These are phyloP conservation scores for Osmerus eperlanus DNA, from an alignment of 2,113 vertebrate genomes.

Conservation along the genomic window DNA sequence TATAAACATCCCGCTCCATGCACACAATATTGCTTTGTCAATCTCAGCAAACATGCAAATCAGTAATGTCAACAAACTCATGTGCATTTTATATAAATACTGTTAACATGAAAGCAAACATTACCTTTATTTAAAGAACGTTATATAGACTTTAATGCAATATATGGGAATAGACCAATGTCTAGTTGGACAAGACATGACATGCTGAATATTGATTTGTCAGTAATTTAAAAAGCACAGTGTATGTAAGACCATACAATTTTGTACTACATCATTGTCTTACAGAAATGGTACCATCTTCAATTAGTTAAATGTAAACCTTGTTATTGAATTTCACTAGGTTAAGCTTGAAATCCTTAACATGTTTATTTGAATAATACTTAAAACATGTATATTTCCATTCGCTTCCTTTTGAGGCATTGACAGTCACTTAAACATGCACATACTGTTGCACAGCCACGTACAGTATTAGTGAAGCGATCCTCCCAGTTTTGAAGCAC, in stretches of 20 bases:
- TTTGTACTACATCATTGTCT: no score
- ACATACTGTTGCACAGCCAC: not conserved
- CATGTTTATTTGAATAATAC: no score
- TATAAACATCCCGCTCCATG: not conserved
- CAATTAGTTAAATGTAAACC: no score
- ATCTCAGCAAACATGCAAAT: slow-evolving; percentile 1
- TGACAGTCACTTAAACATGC: not conserved
- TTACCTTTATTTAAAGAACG: not conserved
- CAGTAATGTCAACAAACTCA: not conserved
- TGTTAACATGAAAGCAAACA: not conserved
- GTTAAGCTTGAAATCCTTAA: no score
- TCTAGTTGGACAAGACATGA: not conserved
- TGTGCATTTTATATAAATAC: no score
- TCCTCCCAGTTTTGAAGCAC: not conserved
- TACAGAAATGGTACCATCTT: no score
- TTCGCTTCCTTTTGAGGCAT: not conserved
- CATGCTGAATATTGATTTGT: not conserved
- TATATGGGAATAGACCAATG: no score
- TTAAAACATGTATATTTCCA: not conserved
- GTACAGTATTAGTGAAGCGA: not conserved
- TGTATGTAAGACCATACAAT: not conserved
- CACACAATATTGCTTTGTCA: not conserved
- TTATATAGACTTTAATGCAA: not conserved
- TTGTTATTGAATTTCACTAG: no score
- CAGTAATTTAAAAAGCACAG: not conserved